A percentile compares a stretch with the other conserved stretches of the same genome.
These are phyloP conservation scores for Euleptes europaea DNA, from an alignment of 2,113 vertebrate species.

Conservation along the genomic window DNA sequence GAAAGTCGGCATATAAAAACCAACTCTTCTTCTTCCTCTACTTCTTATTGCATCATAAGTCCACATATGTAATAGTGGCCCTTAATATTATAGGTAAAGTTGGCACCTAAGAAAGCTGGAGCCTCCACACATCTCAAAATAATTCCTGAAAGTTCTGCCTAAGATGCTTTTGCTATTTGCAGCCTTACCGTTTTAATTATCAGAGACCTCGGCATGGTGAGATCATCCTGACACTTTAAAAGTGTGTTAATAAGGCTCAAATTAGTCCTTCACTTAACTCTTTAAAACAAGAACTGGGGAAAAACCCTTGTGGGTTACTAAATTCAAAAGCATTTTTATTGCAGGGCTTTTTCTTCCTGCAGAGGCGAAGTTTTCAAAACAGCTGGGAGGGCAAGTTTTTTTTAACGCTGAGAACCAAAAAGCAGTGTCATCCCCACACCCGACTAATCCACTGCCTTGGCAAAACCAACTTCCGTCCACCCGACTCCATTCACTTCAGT, in stretches of 20 bases:
- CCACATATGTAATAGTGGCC: not conserved
- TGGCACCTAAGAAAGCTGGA: not conserved
- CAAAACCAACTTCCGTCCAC: not conserved
- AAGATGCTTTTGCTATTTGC: conserved; percentile 4
- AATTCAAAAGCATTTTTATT: not conserved
- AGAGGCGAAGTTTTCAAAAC: not conserved
- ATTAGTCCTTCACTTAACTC: conserved; percentile 40
- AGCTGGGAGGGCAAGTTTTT: not conserved
- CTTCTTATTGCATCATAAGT: not conserved
- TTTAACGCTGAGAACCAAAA: not conserved
- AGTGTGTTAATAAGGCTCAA: conserved; percentile 45
- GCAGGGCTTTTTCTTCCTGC: not conserved
- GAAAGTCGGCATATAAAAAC: no score
- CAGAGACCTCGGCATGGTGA: conserved; percentile 34
- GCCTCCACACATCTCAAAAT: fast-evolving
- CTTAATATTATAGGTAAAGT: not conserved
- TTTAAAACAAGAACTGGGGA: conserved; percentile 6
- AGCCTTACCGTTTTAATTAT: not conserved
- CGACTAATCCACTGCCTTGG: not conserved
- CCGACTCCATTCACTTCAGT: not conserved
- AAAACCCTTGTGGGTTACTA: conserved; percentile 16
- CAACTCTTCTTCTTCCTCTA: no score
- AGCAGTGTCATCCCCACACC: not conserved
- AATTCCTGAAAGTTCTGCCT: not conserved
- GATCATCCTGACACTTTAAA: conserved; percentile 33